Conservation (phyloP, 1,140 invertebrate genomes). For the Magallana gigas region DNA sequence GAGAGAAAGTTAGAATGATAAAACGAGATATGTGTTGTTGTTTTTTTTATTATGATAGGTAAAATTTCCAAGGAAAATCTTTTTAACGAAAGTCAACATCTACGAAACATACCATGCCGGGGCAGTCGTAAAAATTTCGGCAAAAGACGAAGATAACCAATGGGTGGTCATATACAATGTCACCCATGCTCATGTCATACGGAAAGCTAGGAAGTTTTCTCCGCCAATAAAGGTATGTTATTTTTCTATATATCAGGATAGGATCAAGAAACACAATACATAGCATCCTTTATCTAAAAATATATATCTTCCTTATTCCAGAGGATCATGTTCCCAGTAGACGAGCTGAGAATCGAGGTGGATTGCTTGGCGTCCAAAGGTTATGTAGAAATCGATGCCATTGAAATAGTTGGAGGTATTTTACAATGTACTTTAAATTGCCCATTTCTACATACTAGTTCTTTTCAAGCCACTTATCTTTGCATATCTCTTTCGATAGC, state of each 20-base stretch:
- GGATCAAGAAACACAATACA: too few species aligned
- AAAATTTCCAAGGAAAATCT: not conserved
- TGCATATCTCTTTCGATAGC: too few species aligned
- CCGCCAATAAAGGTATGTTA: not conserved
- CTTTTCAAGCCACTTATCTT: not conserved
- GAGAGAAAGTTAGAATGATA: too few species aligned
- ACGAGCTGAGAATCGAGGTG: not conserved
- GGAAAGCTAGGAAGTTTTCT: not conserved
- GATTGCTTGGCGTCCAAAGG: not conserved
- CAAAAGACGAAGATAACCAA: not conserved
- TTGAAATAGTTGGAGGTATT: slow-evolving; percentile 3
- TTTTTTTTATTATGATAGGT: too few species aligned
- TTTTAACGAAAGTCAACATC: not conserved
- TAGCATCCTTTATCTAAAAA: too few species aligned
- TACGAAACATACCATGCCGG: not conserved
- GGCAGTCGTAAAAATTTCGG: not conserved
- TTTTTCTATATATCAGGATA: too few species aligned
- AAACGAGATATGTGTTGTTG: too few species aligned
- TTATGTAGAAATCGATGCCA: not conserved
- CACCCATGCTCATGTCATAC: not conserved
- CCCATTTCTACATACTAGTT: not conserved
- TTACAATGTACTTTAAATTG: not conserved
- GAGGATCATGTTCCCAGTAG: not conserved
- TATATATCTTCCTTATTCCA: not conserved
- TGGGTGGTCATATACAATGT: not conserved